These are phyloP conservation scores for Sterrhoptilus dennistouni DNA, from an alignment of 2,113 vertebrate species.

Conservation along the genomic window DNA sequence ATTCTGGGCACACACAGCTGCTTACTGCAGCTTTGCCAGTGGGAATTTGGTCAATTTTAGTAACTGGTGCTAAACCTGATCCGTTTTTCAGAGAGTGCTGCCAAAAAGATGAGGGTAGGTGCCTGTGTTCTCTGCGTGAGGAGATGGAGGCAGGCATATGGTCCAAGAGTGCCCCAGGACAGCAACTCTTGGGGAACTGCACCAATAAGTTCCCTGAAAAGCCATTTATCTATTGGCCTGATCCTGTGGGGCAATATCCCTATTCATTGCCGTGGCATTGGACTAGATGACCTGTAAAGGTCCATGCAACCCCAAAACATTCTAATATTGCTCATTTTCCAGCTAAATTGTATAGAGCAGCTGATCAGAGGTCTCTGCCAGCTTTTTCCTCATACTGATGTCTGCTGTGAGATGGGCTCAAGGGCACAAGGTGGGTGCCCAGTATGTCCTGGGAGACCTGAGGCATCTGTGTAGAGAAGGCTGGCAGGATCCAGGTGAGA, in stretches of 20 bases:
- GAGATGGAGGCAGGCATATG: neutral
- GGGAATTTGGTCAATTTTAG: neutral
- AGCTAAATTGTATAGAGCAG: neutral
- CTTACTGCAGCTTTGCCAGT: neutral
- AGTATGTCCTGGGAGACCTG: neutral
- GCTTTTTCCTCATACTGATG: neutral
- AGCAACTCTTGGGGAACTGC: neutral
- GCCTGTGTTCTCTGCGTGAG: fast-evolving
- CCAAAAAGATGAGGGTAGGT: fast-evolving
- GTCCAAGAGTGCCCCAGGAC: neutral
- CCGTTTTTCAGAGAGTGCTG: neutral
- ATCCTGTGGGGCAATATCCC: neutral
- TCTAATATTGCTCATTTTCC: neutral
- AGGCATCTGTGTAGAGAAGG: neutral
- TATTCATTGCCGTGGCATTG: neutral
- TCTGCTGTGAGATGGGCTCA: neutral
- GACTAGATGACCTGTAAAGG: neutral
- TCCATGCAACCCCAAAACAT: neutral
- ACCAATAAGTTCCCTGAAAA: neutral
- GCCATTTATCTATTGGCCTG: neutral
- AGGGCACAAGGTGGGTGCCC: neutral
- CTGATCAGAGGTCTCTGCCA: neutral
- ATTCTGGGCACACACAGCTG: neutral
- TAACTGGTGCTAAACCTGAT: neutral
- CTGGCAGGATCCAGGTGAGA: neutral